Conservation (phyloP, 2,113 vertebrate genomes). For the Catharus minimus region DNA sequence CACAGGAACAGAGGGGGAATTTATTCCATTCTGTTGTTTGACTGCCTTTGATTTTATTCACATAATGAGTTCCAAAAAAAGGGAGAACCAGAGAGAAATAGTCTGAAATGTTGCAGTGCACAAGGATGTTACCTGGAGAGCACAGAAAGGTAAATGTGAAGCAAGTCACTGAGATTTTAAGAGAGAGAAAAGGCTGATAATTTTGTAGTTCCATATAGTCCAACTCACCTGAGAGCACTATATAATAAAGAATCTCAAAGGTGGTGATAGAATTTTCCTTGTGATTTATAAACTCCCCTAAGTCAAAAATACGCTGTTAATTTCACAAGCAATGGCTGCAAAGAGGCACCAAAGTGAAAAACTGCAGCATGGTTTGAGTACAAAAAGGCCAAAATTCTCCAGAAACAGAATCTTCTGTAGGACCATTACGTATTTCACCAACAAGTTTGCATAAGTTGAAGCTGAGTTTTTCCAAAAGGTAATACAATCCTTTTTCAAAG, state of each 20-base stretch:
- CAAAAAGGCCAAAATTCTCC: slow-evolving; percentile 52
- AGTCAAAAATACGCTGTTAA: not conserved
- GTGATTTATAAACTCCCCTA: not conserved
- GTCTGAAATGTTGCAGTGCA: rapidly evolving
- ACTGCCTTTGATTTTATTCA: not conserved
- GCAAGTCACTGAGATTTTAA: not conserved
- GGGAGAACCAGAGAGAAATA: not conserved
- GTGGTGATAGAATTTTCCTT: not conserved
- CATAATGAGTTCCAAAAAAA: not conserved
- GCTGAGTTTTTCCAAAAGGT: slow-evolving; percentile 73
- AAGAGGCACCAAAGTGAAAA: not conserved
- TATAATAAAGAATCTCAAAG: not conserved
- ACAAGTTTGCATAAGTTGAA: slow-evolving; percentile 70
- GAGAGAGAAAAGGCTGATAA: not conserved
- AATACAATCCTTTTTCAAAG: slow-evolving; percentile 79
- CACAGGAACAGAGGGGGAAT: not conserved
- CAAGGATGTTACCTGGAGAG: not conserved
- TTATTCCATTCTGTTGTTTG: not conserved
- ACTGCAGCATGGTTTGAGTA: slow-evolving; percentile 39
- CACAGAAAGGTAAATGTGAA: not conserved
- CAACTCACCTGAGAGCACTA: not conserved
- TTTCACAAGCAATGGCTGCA: not conserved
- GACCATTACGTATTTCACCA: slow-evolving; percentile 68
- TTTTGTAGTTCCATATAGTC: not conserved
- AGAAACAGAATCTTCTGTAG: slow-evolving; percentile 73